phyloP scores from a whole-genome alignment of 30 jellyfish, hydroid and myxozoan genomes.

The Mastigias papua region DNA sequence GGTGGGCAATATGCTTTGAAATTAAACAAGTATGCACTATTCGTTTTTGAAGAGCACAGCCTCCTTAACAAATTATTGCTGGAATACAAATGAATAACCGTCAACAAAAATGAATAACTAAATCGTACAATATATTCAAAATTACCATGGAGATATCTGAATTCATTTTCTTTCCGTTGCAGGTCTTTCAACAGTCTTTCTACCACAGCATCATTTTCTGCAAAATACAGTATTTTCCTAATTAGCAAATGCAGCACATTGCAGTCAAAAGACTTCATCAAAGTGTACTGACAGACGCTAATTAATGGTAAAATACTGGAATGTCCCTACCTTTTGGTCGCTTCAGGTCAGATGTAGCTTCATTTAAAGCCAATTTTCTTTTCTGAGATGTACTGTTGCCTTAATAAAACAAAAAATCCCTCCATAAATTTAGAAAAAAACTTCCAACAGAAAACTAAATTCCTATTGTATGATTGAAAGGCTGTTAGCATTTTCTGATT shows the following conservation, averaged over 20 bases:
- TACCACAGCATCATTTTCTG: slow-evolving; percentile 61
- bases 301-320: not conserved
- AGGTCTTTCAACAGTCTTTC: slow-evolving; percentile 85
- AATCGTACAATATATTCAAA: no score
- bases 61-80: no score
- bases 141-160: slow-evolving; percentile 89
- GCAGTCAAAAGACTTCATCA: not conserved
- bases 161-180: slow-evolving; percentile 89
- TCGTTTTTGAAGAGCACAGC: no score
- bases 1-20: no score
- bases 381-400: slow-evolving; percentile 17
- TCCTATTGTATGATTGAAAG: no score
- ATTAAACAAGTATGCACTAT: no score
- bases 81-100: no score
- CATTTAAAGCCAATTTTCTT: slow-evolving; percentile 29
- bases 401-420: not conserved
- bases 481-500: no score
- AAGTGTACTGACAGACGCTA: not conserved
- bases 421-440: not conserved
- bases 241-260: not conserved
- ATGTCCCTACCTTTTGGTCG: slow-evolving; percentile 21
- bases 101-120: not conserved
- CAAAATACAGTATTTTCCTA: not conserved
- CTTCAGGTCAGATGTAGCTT: slow-evolving; percentile 15
- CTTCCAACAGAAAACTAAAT: not conserved